These are phyloP conservation scores for Bilobella aurantiaca DNA, from an alignment of 1,140 invertebrate species.

Conservation along the genomic window DNA sequence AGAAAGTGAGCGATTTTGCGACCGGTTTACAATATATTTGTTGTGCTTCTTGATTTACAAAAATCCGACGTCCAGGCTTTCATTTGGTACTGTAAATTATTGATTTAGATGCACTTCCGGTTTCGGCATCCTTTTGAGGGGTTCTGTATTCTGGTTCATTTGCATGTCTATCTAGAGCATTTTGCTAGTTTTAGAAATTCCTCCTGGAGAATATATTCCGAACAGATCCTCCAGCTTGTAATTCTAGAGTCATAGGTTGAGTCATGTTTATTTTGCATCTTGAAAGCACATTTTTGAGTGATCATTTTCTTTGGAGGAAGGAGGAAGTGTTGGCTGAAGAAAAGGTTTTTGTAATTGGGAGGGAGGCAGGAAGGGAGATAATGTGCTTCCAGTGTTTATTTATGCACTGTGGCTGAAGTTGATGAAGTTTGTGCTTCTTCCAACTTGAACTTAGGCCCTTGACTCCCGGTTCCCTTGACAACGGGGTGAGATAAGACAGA, in stretches of 20 bases:
- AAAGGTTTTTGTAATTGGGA: not conserved
- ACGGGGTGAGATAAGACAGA: not conserved
- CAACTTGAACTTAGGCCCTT: not conserved
- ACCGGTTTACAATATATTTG: too few species aligned
- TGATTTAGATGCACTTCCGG: too few species aligned
- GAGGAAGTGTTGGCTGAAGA: not conserved
- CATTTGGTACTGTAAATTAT: too few species aligned
- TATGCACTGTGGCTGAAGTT: not conserved
- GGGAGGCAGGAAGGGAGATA: not conserved
- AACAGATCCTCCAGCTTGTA: not conserved
- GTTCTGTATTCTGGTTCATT: too few species aligned
- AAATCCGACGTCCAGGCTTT: too few species aligned
- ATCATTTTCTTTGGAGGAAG: not conserved
- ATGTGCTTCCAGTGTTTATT: slow-evolving; percentile 1
- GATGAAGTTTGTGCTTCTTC: not conserved
- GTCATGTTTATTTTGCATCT: not conserved
- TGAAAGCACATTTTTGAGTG: not conserved
- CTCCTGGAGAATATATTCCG: not conserved
- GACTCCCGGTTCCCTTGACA: not conserved
- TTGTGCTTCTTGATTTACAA: too few species aligned
- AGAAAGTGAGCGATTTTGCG: too few species aligned
- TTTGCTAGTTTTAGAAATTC: not conserved
- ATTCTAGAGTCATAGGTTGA: not conserved
- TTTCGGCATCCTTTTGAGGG: too few species aligned
- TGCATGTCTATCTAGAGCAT: not conserved